phyloP scores from a whole-genome alignment of 2,113 vertebrate genomes.

The Sinocyclocheilus grahami region DNA sequence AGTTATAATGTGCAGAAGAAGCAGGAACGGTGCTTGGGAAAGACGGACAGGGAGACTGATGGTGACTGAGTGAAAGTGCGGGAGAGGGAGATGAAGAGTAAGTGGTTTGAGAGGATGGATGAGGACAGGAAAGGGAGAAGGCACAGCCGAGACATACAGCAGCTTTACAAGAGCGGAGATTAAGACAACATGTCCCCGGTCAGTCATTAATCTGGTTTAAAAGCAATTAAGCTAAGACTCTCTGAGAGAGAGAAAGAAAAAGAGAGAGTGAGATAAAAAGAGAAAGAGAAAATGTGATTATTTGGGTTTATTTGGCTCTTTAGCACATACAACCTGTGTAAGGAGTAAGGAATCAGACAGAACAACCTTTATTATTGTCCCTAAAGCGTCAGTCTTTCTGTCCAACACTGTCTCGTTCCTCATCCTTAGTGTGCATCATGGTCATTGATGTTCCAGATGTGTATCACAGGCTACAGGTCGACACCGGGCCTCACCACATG shows the following conservation, averaged over 20 bases:
- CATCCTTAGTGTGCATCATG: constrained; percentile 16
- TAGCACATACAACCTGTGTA: constrained; percentile 10
- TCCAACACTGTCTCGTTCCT: not conserved
- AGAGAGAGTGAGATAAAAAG: constrained; percentile 25
- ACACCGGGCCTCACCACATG: constrained; percentile 69
- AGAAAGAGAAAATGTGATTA: constrained; percentile 60
- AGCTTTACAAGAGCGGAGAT: constrained; percentile 78
- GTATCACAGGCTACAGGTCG: constrained; percentile 73
- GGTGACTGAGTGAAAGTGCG: constrained; percentile 8
- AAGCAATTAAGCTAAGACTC: constrained; percentile 80
- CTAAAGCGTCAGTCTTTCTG: not conserved
- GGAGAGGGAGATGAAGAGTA: constrained; percentile 40
- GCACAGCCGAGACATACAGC: constrained; percentile 64
- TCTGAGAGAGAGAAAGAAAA: constrained; percentile 71
- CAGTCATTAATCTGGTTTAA: constrained; percentile 83
- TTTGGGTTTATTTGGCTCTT: constrained; percentile 16
- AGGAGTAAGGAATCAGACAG: constrained; percentile 20
- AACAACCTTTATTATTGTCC: constrained; percentile 36
- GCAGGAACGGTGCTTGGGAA: constrained; percentile 48
- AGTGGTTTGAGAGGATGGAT: constrained; percentile 40
- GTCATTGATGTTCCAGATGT: constrained; percentile 73
- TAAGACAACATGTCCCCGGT: constrained; percentile 79
- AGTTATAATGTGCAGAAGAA: constrained; percentile 29
- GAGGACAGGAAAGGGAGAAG: constrained; percentile 65
- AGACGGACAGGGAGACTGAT: constrained; percentile 37